Percentiles rank a stretch among this genome's conserved stretches.
Conservation (phyloP, 2,113 vertebrate genomes). For the Ctenomys sociabilis region DNA sequence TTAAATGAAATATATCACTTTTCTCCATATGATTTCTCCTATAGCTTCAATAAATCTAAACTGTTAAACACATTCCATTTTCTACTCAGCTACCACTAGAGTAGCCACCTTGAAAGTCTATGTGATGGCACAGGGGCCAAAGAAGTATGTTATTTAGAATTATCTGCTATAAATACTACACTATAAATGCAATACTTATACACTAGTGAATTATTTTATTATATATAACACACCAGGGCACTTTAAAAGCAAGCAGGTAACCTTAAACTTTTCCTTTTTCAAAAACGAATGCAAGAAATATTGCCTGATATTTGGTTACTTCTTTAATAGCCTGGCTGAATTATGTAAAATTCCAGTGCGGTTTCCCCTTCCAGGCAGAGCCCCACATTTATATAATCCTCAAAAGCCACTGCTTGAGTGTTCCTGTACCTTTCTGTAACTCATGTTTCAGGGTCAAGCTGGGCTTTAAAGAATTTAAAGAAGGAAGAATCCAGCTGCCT, state of each 20-base stretch:
- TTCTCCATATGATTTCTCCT: constrained; percentile 13
- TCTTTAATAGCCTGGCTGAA: constrained; percentile 59
- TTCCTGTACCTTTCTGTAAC: constrained; percentile 36
- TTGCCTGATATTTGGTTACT: constrained; percentile 61
- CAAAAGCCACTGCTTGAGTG: constrained; percentile 32
- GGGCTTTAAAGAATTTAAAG: constrained; percentile 45
- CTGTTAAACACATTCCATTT: constrained; percentile 42
- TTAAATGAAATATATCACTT: background rate
- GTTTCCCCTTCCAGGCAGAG: constrained; percentile 59
- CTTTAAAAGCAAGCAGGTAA: constrained; percentile 52
- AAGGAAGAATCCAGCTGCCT: constrained; percentile 16
- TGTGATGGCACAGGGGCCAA: background rate
- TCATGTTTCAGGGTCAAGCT: constrained; percentile 57
- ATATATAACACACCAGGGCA: background rate
- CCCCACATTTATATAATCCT: constrained; percentile 51
- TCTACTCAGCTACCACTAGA: background rate
- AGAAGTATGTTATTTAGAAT: constrained; percentile 44
- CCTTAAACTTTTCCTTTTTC: constrained; percentile 48
- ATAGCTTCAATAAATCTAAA: constrained; percentile 27
- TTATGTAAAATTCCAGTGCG: constrained; percentile 52
- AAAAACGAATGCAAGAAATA: constrained; percentile 49
- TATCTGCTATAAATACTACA: constrained; percentile 55
- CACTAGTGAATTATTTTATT: constrained; percentile 26
- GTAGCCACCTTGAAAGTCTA: background rate
- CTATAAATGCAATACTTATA: background rate